Percentiles rank a stretch among this genome's conserved stretches.
These are phyloP conservation scores for Ophion ventricosus DNA, from an alignment of 2,888 invertebrate species.

Conservation along the genomic window DNA sequence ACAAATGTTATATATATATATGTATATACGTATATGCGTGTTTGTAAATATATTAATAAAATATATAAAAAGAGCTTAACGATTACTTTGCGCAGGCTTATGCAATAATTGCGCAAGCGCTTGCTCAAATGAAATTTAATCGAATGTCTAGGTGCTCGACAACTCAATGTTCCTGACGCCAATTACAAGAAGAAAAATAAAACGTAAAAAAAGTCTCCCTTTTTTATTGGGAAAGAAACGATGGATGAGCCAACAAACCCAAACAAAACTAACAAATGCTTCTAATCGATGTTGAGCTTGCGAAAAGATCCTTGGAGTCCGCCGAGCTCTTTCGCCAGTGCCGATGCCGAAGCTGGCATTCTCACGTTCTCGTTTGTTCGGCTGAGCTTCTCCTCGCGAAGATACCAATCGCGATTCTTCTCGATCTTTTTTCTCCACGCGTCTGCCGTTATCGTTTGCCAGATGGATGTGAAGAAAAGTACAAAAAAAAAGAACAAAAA, in stretches of 20 bases:
- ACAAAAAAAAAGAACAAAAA: background rate
- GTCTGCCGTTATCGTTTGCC: conserved; percentile 66
- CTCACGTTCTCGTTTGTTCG: conserved; percentile 77
- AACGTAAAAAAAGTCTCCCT: background rate
- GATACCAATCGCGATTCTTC: conserved; percentile 79
- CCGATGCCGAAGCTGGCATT: conserved; percentile 73
- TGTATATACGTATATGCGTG: background rate
- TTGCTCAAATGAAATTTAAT: conserved; percentile 18
- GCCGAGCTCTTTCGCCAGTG: conserved; percentile 74
- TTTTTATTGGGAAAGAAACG: no score
- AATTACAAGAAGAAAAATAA: background rate
- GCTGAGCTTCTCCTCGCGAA: conserved; percentile 80
- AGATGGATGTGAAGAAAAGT: background rate
- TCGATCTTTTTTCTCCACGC: conserved; percentile 79
- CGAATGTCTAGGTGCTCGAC: background rate
- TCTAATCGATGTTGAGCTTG: conserved; percentile 79
- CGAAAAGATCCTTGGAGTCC: conserved; percentile 80
- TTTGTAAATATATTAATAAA: background rate
- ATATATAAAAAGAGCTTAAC: background rate
- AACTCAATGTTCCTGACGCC: background rate
- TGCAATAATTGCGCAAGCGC: background rate
- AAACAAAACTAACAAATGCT: background rate
- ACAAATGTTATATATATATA: background rate
- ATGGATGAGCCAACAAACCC: background rate
- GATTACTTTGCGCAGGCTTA: conserved; percentile 15